Percentiles rank a stretch among this genome's conserved stretches.
Evolutionary conservation across 2,888 invertebrate species (phyloP).

Genomic region (Lochmaea capreae): DNA sequence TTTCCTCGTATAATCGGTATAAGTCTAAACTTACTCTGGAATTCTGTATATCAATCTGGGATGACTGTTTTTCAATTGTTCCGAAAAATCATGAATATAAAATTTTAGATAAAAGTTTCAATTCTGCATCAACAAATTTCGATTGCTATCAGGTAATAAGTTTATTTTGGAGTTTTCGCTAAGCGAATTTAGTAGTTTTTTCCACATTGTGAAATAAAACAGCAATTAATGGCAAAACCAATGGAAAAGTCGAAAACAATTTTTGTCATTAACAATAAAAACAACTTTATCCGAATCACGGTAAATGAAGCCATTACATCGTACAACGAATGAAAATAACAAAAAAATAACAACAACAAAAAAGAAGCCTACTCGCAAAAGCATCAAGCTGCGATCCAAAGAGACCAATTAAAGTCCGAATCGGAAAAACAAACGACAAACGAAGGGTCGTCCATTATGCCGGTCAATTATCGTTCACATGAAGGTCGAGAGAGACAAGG

Average conservation of each 20-base stretch:
- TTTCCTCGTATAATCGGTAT: no score
- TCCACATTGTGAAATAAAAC: no score
- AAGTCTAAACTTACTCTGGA: no score
- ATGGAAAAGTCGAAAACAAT: neutral
- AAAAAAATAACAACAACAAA: conserved; percentile 22
- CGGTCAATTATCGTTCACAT: conserved; percentile 46
- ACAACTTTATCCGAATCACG: conserved; percentile 14
- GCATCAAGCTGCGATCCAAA: conserved; percentile 33
- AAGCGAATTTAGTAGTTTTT: no score
- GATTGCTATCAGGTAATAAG: no score
- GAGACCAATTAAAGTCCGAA: conserved; percentile 42
- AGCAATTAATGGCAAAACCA: neutral
- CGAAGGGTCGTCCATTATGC: conserved; percentile 45
- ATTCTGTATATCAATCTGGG: no score
- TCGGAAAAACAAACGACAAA: conserved; percentile 42
- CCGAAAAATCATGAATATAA: no score
- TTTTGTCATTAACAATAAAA: conserved; percentile 1
- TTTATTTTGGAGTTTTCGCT: no score
- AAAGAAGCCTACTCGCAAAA: conserved; percentile 28
- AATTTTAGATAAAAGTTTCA: no score
- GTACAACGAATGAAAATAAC: conserved; percentile 20
- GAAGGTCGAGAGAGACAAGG: conserved; percentile 30
- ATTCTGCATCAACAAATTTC: no score
- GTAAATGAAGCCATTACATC: conserved; percentile 27
- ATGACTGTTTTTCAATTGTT: no score